Evolutionary conservation across 2,888 invertebrate species (phyloP).

Genomic region (Agrochola lychnidis): DNA sequence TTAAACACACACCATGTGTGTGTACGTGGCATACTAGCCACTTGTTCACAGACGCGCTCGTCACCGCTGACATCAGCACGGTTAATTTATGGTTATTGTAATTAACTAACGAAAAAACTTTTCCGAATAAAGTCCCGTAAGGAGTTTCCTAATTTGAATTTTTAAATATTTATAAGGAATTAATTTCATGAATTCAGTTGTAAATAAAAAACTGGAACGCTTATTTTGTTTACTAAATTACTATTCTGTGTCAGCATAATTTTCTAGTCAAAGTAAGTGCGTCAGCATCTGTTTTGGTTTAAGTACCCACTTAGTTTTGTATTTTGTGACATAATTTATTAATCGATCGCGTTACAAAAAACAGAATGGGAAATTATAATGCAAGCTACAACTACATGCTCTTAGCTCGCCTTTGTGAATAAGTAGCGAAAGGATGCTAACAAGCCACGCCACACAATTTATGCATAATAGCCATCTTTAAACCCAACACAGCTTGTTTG

Average conservation of each 20-base stretch:
- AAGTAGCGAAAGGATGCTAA: constrained; percentile 52
- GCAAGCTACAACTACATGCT: constrained; percentile 40
- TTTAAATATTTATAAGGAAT: constrained; percentile 69
- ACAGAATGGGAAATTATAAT: constrained; percentile 21
- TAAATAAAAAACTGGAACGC: constrained; percentile 59
- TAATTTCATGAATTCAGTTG: constrained; percentile 58
- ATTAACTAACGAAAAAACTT: constrained; percentile 63
- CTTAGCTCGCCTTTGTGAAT: constrained; percentile 54
- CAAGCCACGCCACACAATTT: constrained; percentile 42
- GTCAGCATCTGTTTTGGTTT: constrained; percentile 25
- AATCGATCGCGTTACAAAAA: constrained; percentile 39
- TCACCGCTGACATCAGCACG: constrained; percentile 48
- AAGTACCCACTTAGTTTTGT: constrained; percentile 2
- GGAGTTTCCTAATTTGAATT: constrained; percentile 64
- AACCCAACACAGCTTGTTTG: constrained; percentile 49
- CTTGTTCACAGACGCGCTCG: constrained; percentile 40
- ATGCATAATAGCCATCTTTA: constrained; percentile 55
- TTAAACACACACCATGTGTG: constrained; percentile 36
- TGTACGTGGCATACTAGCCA: constrained; percentile 36
- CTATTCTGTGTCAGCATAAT: constrained; percentile 54
- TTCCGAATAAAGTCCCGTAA: constrained; percentile 57
- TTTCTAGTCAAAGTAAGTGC: constrained; percentile 33
- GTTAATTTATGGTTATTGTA: constrained; percentile 63
- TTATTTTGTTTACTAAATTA: constrained; percentile 61
- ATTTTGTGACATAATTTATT: constrained; percentile 11